Base-by-base conservation (phyloP, 2,888 invertebrate genomes). In the Beris morrisii region DNA sequence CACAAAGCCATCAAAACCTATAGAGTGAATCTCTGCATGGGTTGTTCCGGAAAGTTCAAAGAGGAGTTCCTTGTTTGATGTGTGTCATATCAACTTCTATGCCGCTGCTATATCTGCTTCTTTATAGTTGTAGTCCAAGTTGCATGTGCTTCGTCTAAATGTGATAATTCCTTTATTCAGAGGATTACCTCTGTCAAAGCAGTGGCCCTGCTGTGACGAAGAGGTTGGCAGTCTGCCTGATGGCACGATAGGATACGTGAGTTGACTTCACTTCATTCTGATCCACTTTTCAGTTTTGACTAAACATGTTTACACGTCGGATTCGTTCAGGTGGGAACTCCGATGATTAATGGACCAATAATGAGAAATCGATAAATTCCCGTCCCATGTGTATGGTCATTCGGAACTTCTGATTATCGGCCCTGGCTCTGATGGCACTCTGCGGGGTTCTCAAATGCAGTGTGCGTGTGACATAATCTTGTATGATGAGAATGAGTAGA, bases 341-440 rank as follows among this genome's bases (percentile, higher is more conserved):
- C 32, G 50, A 68, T 68, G 67, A 68, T 68, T 68, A 68, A 68
- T 68, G 67, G 44, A 15, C 3, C 38, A 45, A 64, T 68, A 68
- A 68, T 68, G 67, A 68, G 65, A 48, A 59, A 68, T 68, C 67
- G 50, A 68, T 67, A 67, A 63, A 55, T 64, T 64, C 38, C 30
- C 28, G 43, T 52, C 43, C 50, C 43, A 32, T 50, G 50, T 61
- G 50, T 11, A 15, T 4, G 38, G 12, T 30, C 48, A 15, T 48
- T 48, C 15, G n/a, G 44, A 12, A 44, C 15, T n/a, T 15, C 15
- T 15, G 48, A 48, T 44, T 44, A 12, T 44, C 44, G 9, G 9
- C 44, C 11, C 2, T 44, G 44, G 44, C 9, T 44, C 22, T 22
- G 22, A 38, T 38, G 9, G 38, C 9, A 9, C 9, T 1, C 7